These are phyloP conservation scores for Channa striata DNA, from an alignment of 2,797 vertebrate species.

Conservation along the genomic window DNA sequence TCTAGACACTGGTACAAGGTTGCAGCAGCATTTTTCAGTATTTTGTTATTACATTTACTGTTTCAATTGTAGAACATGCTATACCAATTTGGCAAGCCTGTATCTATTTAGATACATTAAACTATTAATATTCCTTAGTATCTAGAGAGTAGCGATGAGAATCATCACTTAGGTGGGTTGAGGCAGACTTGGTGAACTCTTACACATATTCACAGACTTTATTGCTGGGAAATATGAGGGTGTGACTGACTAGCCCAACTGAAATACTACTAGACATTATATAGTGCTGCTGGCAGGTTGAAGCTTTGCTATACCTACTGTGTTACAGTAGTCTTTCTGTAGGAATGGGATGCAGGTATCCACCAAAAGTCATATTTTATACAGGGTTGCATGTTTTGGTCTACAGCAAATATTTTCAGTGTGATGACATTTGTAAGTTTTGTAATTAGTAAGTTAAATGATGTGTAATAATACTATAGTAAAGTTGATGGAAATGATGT, in stretches of 20 bases:
- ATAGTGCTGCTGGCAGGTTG: slow-evolving; percentile 38
- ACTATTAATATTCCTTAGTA: slow-evolving; percentile 3
- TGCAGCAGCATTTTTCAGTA: slow-evolving; percentile 4
- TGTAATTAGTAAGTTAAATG: slow-evolving; percentile 2
- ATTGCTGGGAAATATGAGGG: slow-evolving; percentile 33
- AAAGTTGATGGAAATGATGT: not conserved
- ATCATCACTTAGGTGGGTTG: slow-evolving; percentile 26
- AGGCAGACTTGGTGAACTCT: slow-evolving; percentile 36
- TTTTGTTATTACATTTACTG: slow-evolving; percentile 9
- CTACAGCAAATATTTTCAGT: not conserved
- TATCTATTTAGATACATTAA: slow-evolving; percentile 3
- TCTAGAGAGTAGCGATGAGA: not conserved
- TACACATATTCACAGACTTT: slow-evolving; percentile 19
- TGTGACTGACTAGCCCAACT: slow-evolving; percentile 29
- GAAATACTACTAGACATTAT: slow-evolving; percentile 44
- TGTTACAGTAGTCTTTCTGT: slow-evolving; percentile 22
- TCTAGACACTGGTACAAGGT: slow-evolving; percentile 20
- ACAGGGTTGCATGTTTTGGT: not conserved
- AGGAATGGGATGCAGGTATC: no score
- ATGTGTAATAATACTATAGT: not conserved
- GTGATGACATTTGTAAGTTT: not conserved
- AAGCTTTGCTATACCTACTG: slow-evolving; percentile 32
- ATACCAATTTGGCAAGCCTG: slow-evolving; percentile 10
- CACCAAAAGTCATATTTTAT: slow-evolving; percentile 3
- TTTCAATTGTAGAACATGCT: not conserved